Conservation (phyloP, 1,140 invertebrate genomes). For the Drosophila rufa region DNA sequence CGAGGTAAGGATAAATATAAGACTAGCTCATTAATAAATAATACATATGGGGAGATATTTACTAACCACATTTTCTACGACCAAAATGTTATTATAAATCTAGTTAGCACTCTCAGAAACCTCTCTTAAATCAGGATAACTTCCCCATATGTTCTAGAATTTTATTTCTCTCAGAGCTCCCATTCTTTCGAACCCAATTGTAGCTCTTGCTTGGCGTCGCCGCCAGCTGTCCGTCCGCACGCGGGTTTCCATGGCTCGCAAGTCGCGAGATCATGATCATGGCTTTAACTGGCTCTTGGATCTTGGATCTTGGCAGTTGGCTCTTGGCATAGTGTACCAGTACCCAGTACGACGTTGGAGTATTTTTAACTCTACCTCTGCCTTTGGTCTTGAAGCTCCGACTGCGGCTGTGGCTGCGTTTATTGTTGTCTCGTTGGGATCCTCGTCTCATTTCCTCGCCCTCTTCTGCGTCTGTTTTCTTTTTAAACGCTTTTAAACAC, state of each 20-base stretch:
- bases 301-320: conserved; percentile 75
- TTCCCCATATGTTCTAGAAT: background rate
- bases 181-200: conserved; percentile 22
- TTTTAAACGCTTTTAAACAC: conserved; percentile 84
- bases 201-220: conserved; percentile 32
- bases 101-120: background rate
- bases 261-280: conserved; percentile 82
- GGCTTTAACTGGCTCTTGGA: conserved; percentile 82
- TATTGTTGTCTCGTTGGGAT: conserved; percentile 75
- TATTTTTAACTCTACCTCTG: conserved; percentile 73
- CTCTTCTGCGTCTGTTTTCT: conserved; percentile 70
- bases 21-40: background rate
- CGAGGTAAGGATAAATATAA: too few species aligned
- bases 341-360: conserved; percentile 54
- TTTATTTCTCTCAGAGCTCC: background rate
- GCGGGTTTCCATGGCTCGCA: conserved; percentile 68
- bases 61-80: background rate
- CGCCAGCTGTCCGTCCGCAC: conserved; percentile 49
- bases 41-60: too few species aligned
- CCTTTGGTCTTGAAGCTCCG: conserved; percentile 17
- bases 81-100: background rate
- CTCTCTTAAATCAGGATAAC: background rate
- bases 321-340: conserved; percentile 63
- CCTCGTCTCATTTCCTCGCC: conserved; percentile 16
- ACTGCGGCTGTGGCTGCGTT: conserved; percentile 55